These are phyloP conservation scores for Brachionus sp. DNA, from an alignment of 1,140 invertebrate genomes.

Conservation along the genomic window DNA sequence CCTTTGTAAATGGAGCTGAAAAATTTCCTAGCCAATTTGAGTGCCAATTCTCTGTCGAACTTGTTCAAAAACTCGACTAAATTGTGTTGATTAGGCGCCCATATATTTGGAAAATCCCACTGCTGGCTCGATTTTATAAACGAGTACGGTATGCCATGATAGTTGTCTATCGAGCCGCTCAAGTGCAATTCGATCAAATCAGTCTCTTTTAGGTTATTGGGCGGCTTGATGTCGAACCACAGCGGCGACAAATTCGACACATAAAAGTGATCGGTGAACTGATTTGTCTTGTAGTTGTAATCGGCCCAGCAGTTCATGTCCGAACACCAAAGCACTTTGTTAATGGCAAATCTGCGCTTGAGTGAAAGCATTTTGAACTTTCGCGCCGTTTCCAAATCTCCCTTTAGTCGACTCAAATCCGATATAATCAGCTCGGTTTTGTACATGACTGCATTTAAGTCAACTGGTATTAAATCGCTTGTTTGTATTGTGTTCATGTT, in stretches of 20 bases:
- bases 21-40: conserved; percentile 73
- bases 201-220: conserved; percentile 33
- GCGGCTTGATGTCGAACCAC: conserved; percentile 66
- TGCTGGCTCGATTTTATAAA: conserved; percentile 77
- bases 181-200: background rate
- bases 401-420: conserved; percentile 64
- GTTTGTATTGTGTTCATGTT: conserved; percentile 61
- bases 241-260: conserved; percentile 78
- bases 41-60: conserved; percentile 69
- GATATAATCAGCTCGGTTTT: conserved; percentile 69
- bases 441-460: conserved; percentile 76
- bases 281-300: conserved; percentile 68
- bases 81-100: conserved; percentile 72
- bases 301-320: conserved; percentile 81
- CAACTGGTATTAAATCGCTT: conserved; percentile 73
- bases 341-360: conserved; percentile 62
- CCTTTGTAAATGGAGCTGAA: conserved; percentile 75
- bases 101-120: conserved; percentile 91
- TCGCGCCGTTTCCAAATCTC: conserved; percentile 47
- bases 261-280: conserved; percentile 67
- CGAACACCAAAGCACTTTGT: conserved; percentile 73
- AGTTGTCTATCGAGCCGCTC: background rate
- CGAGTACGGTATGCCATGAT: conserved; percentile 68
- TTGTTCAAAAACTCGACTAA: conserved; percentile 47
- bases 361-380: background rate